A percentile compares a stretch with the other conserved stretches of the same genome.
These are phyloP conservation scores for Apamea monoglypha DNA, from an alignment of 2,888 invertebrate species.

Conservation along the genomic window DNA sequence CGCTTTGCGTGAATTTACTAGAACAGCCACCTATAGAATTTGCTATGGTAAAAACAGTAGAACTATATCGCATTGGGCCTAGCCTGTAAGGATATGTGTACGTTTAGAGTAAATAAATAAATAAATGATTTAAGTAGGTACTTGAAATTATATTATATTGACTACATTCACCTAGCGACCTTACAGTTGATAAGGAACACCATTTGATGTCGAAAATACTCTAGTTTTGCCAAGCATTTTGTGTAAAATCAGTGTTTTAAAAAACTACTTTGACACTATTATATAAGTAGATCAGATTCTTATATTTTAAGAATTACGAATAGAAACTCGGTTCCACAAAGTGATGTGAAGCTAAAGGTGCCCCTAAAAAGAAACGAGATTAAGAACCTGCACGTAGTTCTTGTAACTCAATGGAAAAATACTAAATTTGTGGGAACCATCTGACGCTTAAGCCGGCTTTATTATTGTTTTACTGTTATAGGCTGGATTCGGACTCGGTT, in stretches of 20 bases:
- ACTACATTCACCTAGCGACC: not conserved
- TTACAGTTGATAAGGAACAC: not conserved
- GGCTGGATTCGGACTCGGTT: slow-evolving; percentile 37
- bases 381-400: slow-evolving; percentile 66
- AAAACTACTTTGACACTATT: not conserved
- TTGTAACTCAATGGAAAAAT: slow-evolving; percentile 68
- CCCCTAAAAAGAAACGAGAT: slow-evolving; percentile 63
- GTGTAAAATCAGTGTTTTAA: not conserved
- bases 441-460: slow-evolving; percentile 33
- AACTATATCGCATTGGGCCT: too few relatives aligned
- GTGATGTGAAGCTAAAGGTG: slow-evolving; percentile 44
- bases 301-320: not conserved
- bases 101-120: too few relatives aligned
- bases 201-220: too few relatives aligned
- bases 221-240: not conserved
- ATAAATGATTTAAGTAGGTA: too few relatives aligned
- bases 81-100: too few relatives aligned
- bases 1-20: too few relatives aligned
- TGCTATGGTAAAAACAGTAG: too few relatives aligned
- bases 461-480: slow-evolving; percentile 60
- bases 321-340: slow-evolving; percentile 29
- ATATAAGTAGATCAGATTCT: too few relatives aligned
- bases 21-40: too few relatives aligned
- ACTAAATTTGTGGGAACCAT: slow-evolving; percentile 70
- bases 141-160: too few relatives aligned